Evolutionary conservation across 2,888 invertebrate genomes (phyloP).

Genomic region (Thelaira solivaga): DNA sequence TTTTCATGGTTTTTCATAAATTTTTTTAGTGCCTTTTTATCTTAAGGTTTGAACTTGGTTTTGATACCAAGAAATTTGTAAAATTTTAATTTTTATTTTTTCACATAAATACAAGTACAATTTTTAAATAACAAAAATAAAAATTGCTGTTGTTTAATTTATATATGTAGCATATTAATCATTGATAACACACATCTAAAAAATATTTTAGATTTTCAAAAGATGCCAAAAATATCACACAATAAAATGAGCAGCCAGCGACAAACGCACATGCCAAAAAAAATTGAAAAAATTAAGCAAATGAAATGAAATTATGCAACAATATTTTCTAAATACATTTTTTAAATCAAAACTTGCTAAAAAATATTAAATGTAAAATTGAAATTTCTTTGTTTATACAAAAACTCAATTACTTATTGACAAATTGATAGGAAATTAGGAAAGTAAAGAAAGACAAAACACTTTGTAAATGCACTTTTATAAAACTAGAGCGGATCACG

Average conservation of each 20-base stretch:
- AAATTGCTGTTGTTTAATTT: conserved; percentile 12
- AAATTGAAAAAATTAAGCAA: conserved; percentile 2
- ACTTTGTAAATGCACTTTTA: background rate
- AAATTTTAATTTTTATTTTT: background rate
- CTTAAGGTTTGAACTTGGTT: too few relatives aligned
- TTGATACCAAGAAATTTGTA: too few relatives aligned
- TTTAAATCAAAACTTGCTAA: background rate
- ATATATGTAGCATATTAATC: conserved; percentile 18
- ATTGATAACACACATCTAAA: conserved; percentile 24
- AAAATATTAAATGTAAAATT: background rate
- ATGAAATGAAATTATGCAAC: conserved; percentile 56
- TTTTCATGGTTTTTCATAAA: too few relatives aligned
- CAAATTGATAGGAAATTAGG: background rate
- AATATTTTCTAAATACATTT: conserved; percentile 21
- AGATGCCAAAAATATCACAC: conserved; percentile 51
- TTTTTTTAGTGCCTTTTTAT: too few relatives aligned
- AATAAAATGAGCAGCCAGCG: background rate
- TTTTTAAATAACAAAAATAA: background rate
- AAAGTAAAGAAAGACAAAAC: background rate
- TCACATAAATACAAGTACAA: background rate
- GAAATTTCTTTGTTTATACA: background rate
- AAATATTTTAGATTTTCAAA: conserved; percentile 24
- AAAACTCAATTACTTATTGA: conserved; percentile 41
- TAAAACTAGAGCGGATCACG: conserved; percentile 23
- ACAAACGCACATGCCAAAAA: conserved; percentile 42